phyloP scores from a whole-genome alignment of 2,888 invertebrate species.

The Anorthoa munda region DNA sequence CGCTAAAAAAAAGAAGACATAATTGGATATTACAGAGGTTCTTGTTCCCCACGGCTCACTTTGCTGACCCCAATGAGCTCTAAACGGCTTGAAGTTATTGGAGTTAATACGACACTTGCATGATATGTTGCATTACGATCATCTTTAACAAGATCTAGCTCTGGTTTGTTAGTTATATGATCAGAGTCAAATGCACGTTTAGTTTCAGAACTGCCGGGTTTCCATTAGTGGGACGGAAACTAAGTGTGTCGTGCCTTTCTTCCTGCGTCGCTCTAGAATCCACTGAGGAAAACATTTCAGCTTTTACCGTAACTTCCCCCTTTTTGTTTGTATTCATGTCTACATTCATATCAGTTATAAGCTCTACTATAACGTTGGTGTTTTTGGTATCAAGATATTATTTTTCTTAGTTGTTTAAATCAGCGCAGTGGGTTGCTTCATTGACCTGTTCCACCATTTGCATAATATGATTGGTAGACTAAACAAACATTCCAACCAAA shows the following conservation, averaged over 20 bases:
- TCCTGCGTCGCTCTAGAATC: conserved; percentile 13
- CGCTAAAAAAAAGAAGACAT: conserved; percentile 42
- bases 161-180: conserved; percentile 34
- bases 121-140: conserved; percentile 63
- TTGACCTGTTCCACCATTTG: conserved; percentile 11
- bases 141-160: conserved; percentile 42
- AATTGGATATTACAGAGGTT: conserved; percentile 70
- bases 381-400: background rate
- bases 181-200: conserved; percentile 31
- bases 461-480: conserved; percentile 11
- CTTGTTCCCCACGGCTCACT: conserved; percentile 73
- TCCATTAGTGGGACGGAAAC: conserved; percentile 49
- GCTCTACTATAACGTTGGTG: background rate
- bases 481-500: conserved; percentile 33
- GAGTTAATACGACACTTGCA: conserved; percentile 70
- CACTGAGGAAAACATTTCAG: conserved; percentile 29
- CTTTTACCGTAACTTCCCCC: conserved; percentile 28
- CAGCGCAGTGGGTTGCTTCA: background rate
- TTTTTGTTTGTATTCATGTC: conserved; percentile 6
- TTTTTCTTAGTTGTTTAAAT: conserved; percentile 5
- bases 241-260: conserved; percentile 54
- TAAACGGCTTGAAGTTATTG: conserved; percentile 64
- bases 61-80: conserved; percentile 79
- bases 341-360: conserved; percentile 1
- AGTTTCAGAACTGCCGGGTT: conserved; percentile 36